Conservation (phyloP, 1,140 invertebrate genomes). For the Zaprionus nigranus region DNA sequence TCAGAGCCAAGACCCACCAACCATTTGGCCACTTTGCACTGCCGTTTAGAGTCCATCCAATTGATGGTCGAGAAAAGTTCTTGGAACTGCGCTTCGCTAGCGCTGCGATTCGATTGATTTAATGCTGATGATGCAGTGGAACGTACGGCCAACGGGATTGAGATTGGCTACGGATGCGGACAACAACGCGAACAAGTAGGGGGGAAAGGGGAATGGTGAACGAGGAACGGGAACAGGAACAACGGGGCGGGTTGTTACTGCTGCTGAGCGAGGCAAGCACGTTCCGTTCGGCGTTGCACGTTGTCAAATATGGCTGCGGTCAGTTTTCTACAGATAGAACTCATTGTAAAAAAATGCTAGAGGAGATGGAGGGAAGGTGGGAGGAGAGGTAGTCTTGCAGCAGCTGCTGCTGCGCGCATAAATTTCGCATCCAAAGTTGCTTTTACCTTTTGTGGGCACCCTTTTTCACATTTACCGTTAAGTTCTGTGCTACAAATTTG, state of each 20-base stretch:
- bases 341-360: constrained; percentile 19
- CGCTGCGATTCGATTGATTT: constrained; percentile 62
- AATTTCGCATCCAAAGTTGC: constrained; percentile 69
- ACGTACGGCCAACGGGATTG: constrained; percentile 41
- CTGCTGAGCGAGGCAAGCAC: constrained; percentile 50
- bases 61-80: constrained; percentile 42
- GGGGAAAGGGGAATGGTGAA: too few relatives aligned
- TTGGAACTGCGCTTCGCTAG: constrained; percentile 37
- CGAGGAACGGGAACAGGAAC: neutral
- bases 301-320: constrained; percentile 80
- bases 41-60: constrained; percentile 51
- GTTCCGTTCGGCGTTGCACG: constrained; percentile 55
- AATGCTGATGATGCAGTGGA: constrained; percentile 49
- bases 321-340: constrained; percentile 58
- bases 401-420: constrained; percentile 53
- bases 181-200: neutral
- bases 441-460: constrained; percentile 78
- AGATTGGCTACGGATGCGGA: constrained; percentile 30
- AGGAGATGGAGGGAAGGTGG: too few relatives aligned
- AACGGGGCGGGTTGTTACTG: constrained; percentile 24
- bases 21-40: constrained; percentile 40
- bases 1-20: constrained; percentile 10
- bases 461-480: constrained; percentile 72
- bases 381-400: neutral
- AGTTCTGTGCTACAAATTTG: constrained; percentile 61